Conservation (phyloP, 2,113 vertebrate species). For the Chrysemys picta region DNA sequence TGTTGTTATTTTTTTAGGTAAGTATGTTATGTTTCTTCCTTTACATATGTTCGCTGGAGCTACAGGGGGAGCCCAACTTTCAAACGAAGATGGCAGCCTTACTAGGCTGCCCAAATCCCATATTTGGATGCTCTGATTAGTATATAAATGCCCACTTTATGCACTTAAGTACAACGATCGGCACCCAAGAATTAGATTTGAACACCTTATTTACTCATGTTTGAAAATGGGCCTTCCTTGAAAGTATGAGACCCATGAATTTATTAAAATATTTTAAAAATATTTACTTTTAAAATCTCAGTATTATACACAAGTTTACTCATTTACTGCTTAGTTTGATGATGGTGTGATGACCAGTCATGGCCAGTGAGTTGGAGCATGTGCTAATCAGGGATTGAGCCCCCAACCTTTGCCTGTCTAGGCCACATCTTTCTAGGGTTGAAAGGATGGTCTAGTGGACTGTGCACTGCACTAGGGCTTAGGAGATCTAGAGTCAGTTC, state of each 20-base stretch:
- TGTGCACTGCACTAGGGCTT: neutral
- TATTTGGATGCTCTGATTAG: neutral
- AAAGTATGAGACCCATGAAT: neutral
- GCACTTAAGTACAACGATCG: neutral
- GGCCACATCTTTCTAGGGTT: neutral
- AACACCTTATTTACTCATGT: neutral
- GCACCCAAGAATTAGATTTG: neutral
- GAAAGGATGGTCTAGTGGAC: neutral
- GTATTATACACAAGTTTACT: neutral
- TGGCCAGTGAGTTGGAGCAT: neutral
- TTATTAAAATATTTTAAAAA: no score
- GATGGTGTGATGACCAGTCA: neutral
- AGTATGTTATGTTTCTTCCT: conserved; percentile 55
- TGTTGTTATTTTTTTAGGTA: conserved; percentile 95
- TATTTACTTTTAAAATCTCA: neutral
- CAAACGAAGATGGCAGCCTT: neutral
- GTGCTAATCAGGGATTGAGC: neutral
- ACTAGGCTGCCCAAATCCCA: neutral
- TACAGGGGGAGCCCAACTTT: neutral
- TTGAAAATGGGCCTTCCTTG: neutral
- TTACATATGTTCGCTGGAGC: neutral
- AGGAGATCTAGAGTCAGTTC: neutral
- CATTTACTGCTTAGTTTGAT: neutral
- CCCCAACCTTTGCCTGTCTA: neutral
- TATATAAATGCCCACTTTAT: neutral